Base-by-base conservation (phyloP, 2,797 vertebrate species). In the Scleropages formosus region DNA sequence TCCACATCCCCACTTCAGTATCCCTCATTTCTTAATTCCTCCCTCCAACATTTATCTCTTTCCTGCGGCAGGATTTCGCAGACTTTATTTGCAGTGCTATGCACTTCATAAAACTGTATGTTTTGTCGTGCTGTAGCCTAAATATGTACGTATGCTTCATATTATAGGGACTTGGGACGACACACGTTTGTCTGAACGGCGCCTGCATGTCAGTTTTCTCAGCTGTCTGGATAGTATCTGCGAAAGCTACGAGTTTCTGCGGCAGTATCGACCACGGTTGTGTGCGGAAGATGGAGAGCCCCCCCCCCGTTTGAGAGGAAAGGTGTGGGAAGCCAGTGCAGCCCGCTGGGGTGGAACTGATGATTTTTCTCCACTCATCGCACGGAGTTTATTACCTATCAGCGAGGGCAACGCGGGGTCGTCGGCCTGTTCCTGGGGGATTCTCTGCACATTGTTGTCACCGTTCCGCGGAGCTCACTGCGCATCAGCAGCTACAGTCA, bases 311-410 rank as follows among this genome's bases (percentile, higher is more conserved):
- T 69, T 75, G 47, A 44, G 22, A 22, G 59, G 31, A 56, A 75
- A 77, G 65, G 73, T 79, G 66, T 59, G 77, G 76, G 67, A 46
- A 77, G 53, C 72, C 65, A 72, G 27, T n/a, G 47, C 63, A 67
- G 39, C 63, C 72, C 77, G 61, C 18, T 56, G 74, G 68, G 51
- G 80, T 82, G 81, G 81, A 83, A 85, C 86, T 80, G 27, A 73
- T 75, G 70, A 44, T 80, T 67, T n/a, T 62, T 75, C 75, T 78
- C 27, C 49, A 44, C 49, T 80, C 66, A 72, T 75, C 76, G 69
- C 64, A 49, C 53, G 58, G 83, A 80, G 85, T 85, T 90, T 87
- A 90, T 91, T 86, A 84, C 84, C 78, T 73, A 84, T 87, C 82
- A 80, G 65, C 47, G 76, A 80, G 86, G 87, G 81, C 88, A 84